Conservation (phyloP, 1,140 invertebrate genomes). For the Plodia interpunctella region DNA sequence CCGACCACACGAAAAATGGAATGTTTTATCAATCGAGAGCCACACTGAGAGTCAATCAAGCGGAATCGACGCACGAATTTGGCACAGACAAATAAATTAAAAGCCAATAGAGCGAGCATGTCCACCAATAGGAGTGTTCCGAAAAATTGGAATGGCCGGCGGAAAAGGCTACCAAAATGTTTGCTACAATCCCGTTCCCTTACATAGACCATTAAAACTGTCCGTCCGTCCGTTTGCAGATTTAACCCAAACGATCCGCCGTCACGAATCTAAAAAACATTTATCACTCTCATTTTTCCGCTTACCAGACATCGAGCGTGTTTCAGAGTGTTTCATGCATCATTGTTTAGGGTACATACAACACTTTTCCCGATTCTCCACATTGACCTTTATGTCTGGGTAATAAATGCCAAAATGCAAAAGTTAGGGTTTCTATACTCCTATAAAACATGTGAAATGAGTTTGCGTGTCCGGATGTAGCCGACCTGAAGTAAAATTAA, state of each 20-base stretch:
- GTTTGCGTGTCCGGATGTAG: too few species aligned
- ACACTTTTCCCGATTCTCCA: neutral
- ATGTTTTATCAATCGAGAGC: conserved; percentile 7
- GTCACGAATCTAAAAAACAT: conserved; percentile 64
- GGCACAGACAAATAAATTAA: conserved; percentile 57
- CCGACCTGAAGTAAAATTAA: too few species aligned
- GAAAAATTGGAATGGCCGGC: conserved; percentile 47
- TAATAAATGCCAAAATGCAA: too few species aligned
- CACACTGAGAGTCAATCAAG: conserved; percentile 15
- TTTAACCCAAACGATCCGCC: conserved; percentile 57
- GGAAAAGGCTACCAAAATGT: conserved; percentile 43
- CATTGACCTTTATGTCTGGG: too few species aligned
- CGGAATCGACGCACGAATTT: conserved; percentile 13
- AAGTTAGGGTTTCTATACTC: too few species aligned
- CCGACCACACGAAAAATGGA: neutral
- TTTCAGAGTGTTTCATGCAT: conserved; percentile 31
- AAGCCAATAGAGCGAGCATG: conserved; percentile 43
- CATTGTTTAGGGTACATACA: conserved; percentile 21
- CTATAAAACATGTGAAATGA: too few species aligned
- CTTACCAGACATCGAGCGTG: conserved; percentile 29
- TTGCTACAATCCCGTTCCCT: conserved; percentile 52
- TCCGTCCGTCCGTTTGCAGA: conserved; percentile 56
- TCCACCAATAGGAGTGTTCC: conserved; percentile 33
- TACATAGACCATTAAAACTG: conserved; percentile 61
- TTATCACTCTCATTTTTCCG: conserved; percentile 65